A percentile compares a stretch with the other conserved stretches of the same genome.
These are phyloP conservation scores for Ramphastos sulfuratus DNA, from an alignment of 2,113 vertebrate species.

Conservation along the genomic window DNA sequence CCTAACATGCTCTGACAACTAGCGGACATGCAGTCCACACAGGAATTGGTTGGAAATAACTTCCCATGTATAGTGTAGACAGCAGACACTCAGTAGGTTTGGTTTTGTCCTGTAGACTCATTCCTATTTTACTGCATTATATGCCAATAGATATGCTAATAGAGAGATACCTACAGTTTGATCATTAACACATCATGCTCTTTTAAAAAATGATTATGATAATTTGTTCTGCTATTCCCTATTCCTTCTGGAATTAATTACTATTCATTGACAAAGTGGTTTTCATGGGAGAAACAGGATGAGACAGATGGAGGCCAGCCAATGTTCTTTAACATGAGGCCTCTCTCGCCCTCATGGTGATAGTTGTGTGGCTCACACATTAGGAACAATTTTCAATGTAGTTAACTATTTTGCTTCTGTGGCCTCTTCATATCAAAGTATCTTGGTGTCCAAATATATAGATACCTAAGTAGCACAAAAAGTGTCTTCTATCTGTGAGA, in stretches of 20 bases:
- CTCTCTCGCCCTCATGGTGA: constrained; percentile 38
- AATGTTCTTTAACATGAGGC: constrained; percentile 7
- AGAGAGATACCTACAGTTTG: not conserved
- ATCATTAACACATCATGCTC: not conserved
- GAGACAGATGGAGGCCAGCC: constrained; percentile 37
- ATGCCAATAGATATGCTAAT: not conserved
- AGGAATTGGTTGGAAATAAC: not conserved
- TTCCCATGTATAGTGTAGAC: not conserved
- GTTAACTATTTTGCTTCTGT: constrained; percentile 35
- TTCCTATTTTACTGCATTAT: not conserved
- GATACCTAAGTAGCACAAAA: not conserved
- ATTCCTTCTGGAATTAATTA: constrained; percentile 42
- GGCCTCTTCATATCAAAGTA: not conserved
- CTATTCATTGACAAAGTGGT: constrained; percentile 7
- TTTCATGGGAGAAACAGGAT: constrained; percentile 32
- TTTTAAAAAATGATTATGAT: not conserved
- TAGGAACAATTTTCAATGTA: not conserved
- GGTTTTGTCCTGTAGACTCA: not conserved
- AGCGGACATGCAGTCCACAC: not conserved
- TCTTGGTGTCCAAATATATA: not conserved
- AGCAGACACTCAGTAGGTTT: not conserved
- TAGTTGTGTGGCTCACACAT: not conserved
- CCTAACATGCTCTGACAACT: not conserved
- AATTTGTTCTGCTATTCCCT: not conserved
- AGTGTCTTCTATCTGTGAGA: not conserved